Evolutionary conservation across 2,888 invertebrate species (phyloP), one percentile per base, ranked within the genome.

Genomic region (Choreutis nemorana): DNA sequence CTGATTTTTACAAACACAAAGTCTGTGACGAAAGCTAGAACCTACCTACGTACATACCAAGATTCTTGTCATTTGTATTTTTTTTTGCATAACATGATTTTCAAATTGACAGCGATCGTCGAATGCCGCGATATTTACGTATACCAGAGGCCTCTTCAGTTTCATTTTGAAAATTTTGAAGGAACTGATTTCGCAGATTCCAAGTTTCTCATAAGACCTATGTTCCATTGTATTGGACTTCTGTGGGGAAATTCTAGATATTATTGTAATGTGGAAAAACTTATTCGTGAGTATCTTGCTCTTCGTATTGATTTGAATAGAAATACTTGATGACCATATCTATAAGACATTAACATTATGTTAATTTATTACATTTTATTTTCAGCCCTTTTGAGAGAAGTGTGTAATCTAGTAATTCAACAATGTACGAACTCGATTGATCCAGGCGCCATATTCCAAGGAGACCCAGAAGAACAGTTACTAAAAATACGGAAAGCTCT

Each of bases 191-290:
- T 93, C 45, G 60, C 79, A 6, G 89, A 91, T 30, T 62, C 84
- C 1, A 78, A 79, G 31, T 29, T 48, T 1, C 61, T 81, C 6
- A 75, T 91, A 3, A 80, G 86, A 29, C 86, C 89, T 1, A 72
- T 95, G 61, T 71, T 94, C 44, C 91, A 95, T 44, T 86, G 86
- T 26, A 81, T 94, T 3, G 91, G 91, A 13, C 67, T 95, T 5
- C 73, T 93, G 10, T 97, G 96, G 95, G 86, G 89, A 1, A 87
- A 89, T 55, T 94, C 93, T 0, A 81, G 84, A 46, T 89, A 90
- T 51, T 92, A 86, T 52, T 86, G 89, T 51, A 81, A 72, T 4
- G 79, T 83, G 2, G 83, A 82, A 24, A 79, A 77, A 45, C 54
- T 80, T 15, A 77, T 77, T 41, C 78, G 79, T 80, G 45, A 55